A percentile compares a stretch with the other conserved stretches of the same genome.
phyloP scores from a whole-genome alignment of 2,113 vertebrate genomes.

The Romanogobio albipinnatus region DNA sequence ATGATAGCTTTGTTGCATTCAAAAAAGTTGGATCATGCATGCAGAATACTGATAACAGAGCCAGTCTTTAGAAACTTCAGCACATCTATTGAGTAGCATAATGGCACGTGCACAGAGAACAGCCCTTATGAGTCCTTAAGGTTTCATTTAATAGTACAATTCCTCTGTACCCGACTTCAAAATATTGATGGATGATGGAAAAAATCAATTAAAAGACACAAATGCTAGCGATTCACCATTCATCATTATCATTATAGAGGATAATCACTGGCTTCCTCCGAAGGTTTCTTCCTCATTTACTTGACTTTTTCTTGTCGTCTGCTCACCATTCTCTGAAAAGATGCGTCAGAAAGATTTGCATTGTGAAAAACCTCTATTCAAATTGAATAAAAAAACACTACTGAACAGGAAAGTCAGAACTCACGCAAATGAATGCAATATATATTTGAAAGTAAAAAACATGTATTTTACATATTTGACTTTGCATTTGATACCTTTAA shows the following conservation, averaged over 20 bases:
- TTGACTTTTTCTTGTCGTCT: background rate
- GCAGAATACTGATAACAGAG: conserved; percentile 6
- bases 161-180: background rate
- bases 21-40: background rate
- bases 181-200: background rate
- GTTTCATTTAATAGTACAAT: background rate
- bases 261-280: background rate
- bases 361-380: no score
- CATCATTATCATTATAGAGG: background rate
- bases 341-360: background rate
- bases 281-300: background rate
- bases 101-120: background rate
- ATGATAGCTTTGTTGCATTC: conserved; percentile 16
- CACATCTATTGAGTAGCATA: background rate
- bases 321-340: background rate
- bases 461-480: background rate
- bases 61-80: background rate
- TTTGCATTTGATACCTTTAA: background rate
- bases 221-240: background rate
- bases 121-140: background rate
- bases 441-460: background rate
- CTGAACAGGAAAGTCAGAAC: background rate
- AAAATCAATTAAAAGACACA: conserved; percentile 3
- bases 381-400: no score
- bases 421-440: background rate